phyloP scores from a whole-genome alignment of 30 jellyfish, hydroid and myxozoan genomes.

The Chrysaora quinquecirrha region DNA sequence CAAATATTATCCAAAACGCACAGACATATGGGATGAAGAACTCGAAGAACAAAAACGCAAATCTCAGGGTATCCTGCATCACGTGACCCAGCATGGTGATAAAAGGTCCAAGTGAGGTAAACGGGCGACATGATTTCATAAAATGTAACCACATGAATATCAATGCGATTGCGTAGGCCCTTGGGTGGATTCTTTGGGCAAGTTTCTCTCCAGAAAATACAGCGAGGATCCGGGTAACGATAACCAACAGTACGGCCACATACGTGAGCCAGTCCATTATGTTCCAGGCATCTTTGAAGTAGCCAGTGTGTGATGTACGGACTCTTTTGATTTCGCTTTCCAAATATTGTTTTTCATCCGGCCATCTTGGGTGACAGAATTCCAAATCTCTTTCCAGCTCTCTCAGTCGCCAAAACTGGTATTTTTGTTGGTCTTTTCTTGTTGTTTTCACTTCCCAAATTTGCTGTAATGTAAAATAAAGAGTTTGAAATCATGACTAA shows the following conservation, averaged over 20 bases:
- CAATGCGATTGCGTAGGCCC: conserved; percentile 82
- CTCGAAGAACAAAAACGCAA: conserved; percentile 90
- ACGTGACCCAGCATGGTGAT: conserved; percentile 96
- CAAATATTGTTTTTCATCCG: conserved; percentile 83
- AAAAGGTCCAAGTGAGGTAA: conserved; percentile 94
- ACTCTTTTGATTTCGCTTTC: conserved; percentile 71
- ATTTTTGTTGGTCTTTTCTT: conserved; percentile 44
- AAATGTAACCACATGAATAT: conserved; percentile 88
- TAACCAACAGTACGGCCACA: conserved; percentile 66
- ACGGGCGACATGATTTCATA: conserved; percentile 96
- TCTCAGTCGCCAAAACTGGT: conserved; percentile 70
- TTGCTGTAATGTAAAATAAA: conserved; percentile 59
- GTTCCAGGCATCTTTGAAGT: conserved; percentile 92
- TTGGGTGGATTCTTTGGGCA: conserved; percentile 73
- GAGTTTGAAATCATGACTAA: no score
- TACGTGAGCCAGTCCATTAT: conserved; percentile 90
- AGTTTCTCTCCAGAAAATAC: conserved; percentile 44
- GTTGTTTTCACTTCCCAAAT: conserved; percentile 86
- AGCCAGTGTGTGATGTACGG: conserved; percentile 46
- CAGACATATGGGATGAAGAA: conserved; percentile 89
- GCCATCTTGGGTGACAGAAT: conserved; percentile 97
- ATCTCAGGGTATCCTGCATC: conserved; percentile 85
- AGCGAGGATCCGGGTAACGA: conserved; percentile 72
- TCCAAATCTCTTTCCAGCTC: conserved; percentile 86
- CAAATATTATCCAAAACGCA: conserved; percentile 95